Base-by-base conservation (phyloP, 2,797 vertebrate genomes). In the Chrysocyon brachyurus region DNA sequence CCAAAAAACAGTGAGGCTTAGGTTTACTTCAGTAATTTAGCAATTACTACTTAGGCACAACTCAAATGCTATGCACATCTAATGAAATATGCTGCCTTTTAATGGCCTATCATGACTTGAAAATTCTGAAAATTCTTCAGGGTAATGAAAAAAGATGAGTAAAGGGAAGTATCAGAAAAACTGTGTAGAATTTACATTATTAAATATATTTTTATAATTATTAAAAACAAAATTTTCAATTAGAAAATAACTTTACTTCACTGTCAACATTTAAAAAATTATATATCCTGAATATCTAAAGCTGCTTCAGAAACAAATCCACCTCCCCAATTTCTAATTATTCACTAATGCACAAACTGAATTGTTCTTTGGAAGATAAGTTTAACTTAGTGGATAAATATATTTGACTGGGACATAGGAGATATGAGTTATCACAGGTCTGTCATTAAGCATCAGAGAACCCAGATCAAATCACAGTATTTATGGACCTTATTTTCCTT, bases 171-270 rank as follows among this genome's bases (percentile, higher is more conserved):
- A 81, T 11, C 1, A 77, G 1, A 36, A 96, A 82, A 91, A 78
- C 3, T 36, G 5, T 82, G 2, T 46, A 86, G 90, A 95, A 97
- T 75, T 12, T 73, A 6, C n/a, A 79, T 72, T 79, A 36, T 33
- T 78, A 6, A 21, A 87, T 9, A 11, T 49, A n/a, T 3, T 87
- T 82, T 33, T 56, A 22, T 26, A 92, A 93, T 57, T 21, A 90
- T 59, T 46, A 86, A 70, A 81, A 86, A 21, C 24, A 88, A 59
- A 61, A 22, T n/a, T 88, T 84, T 70, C 26, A 86, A 59, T 33
- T 83, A 78, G 87, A 95, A 95, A 70, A 64, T 33, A 87, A 63
- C 46, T 59, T 84, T 68, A 87, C 64, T 46, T 75, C 31, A 85
- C 28, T 93, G 16, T 31, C 17, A 86, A 17, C 31, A 93, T 59